phyloP scores from a whole-genome alignment of 2,888 invertebrate genomes.

The Perithous albicinctus region DNA sequence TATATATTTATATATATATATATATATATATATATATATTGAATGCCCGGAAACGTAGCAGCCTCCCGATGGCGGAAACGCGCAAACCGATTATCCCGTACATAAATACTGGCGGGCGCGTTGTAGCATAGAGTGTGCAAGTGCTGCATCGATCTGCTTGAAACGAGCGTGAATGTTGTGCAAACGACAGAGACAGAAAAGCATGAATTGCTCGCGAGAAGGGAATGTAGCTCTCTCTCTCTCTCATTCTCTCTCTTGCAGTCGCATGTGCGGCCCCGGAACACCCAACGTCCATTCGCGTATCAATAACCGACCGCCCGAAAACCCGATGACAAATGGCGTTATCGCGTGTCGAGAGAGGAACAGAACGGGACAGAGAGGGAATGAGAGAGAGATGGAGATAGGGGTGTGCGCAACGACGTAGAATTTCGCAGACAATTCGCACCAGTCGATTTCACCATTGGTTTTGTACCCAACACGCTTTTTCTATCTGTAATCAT shows the following conservation, averaged over 20 bases:
- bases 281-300: conserved; percentile 54
- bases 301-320: conserved; percentile 65
- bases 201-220: not conserved
- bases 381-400: conserved; percentile 35
- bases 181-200: conserved; percentile 1
- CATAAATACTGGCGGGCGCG: conserved; percentile 41
- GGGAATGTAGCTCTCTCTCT: not conserved
- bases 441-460: conserved; percentile 69
- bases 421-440: conserved; percentile 72
- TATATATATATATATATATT: no score
- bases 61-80: conserved; percentile 37
- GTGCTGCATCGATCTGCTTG: conserved; percentile 7
- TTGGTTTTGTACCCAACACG: conserved; percentile 31
- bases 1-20: no score
- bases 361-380: not conserved
- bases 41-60: conserved; percentile 17
- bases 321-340: conserved; percentile 69
- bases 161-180: not conserved
- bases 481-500: conserved; percentile 47
- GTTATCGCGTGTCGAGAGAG: conserved; percentile 55
- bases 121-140: conserved; percentile 17
- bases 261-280: conserved; percentile 18
- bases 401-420: conserved; percentile 48
- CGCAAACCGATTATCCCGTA: conserved; percentile 54
- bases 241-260: no score